phyloP scores from a whole-genome alignment of 1,140 invertebrate genomes.

The Ectropis grisescens region DNA sequence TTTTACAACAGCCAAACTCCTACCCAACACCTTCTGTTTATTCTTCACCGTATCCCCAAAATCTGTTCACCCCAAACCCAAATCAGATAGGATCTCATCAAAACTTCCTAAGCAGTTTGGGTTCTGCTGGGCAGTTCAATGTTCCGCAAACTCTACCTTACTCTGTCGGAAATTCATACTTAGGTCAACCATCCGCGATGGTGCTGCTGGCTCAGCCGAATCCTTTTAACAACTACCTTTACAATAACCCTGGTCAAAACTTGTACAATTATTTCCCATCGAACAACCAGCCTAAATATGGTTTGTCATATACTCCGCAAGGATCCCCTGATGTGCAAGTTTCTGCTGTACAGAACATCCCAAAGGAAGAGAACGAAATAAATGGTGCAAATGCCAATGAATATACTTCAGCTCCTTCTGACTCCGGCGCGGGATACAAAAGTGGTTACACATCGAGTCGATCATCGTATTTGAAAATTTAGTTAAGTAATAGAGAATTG shows the following conservation, averaged over 20 bases:
- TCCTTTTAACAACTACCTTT: conserved; percentile 45
- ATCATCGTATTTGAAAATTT: conserved; percentile 22
- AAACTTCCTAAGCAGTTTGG: conserved; percentile 8
- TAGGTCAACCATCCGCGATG: conserved; percentile 47
- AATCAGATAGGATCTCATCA: neutral
- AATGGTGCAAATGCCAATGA: conserved; percentile 30
- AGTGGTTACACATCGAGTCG: conserved; percentile 26
- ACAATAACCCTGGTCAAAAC: conserved; percentile 40
- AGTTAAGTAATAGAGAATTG: too few species aligned
- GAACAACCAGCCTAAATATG: conserved; percentile 50
- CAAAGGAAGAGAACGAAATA: conserved; percentile 41
- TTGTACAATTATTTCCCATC: conserved; percentile 58
- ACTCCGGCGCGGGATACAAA: conserved; percentile 34
- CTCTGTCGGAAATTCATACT: conserved; percentile 23
- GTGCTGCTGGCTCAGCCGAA: conserved; percentile 43
- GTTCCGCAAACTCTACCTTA: conserved; percentile 33
- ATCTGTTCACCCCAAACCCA: conserved; percentile 14
- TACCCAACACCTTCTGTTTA: conserved; percentile 24
- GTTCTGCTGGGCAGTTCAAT: conserved; percentile 32
- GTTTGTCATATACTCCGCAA: conserved; percentile 21
- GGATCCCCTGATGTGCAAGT: conserved; percentile 36
- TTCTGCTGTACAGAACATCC: conserved; percentile 21
- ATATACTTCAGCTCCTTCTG: conserved; percentile 24
- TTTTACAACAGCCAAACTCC: conserved; percentile 29
- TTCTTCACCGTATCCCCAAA: conserved; percentile 34